Evolutionary conservation across 2,113 vertebrate genomes (phyloP).

Genomic region (Dromas ardeola): DNA sequence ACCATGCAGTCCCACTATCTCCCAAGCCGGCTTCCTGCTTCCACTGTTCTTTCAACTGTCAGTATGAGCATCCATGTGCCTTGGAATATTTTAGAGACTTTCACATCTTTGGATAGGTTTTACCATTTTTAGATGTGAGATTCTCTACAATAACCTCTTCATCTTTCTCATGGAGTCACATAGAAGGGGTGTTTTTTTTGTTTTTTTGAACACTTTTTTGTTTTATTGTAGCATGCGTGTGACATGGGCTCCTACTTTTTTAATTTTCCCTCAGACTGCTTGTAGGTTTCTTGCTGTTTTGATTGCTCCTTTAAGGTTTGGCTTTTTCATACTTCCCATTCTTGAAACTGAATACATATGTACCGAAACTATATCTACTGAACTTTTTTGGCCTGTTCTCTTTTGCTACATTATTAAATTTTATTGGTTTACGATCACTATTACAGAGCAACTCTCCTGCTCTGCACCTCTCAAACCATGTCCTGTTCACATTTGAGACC

Average conservation of each 20-base stretch:
- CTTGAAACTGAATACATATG: not conserved
- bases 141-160: not conserved
- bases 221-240: not conserved
- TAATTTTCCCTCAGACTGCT: not conserved
- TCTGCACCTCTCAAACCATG: not conserved
- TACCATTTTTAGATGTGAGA: not conserved
- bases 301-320: not conserved
- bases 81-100: not conserved
- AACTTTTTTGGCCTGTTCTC: not conserved
- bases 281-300: not conserved
- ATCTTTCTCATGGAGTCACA: not conserved
- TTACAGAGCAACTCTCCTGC: not conserved
- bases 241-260: not conserved
- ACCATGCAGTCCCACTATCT: not conserved
- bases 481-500: not conserved
- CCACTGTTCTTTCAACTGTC: not conserved
- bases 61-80: not conserved
- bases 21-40: not conserved
- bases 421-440: not conserved
- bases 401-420: not conserved
- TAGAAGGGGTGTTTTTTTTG: not conserved
- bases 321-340: not conserved
- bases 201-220: not conserved
- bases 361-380: not conserved
- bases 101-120: not conserved